phyloP scores from a whole-genome alignment of 2,797 vertebrate genomes.

The Sardinella longiceps region DNA sequence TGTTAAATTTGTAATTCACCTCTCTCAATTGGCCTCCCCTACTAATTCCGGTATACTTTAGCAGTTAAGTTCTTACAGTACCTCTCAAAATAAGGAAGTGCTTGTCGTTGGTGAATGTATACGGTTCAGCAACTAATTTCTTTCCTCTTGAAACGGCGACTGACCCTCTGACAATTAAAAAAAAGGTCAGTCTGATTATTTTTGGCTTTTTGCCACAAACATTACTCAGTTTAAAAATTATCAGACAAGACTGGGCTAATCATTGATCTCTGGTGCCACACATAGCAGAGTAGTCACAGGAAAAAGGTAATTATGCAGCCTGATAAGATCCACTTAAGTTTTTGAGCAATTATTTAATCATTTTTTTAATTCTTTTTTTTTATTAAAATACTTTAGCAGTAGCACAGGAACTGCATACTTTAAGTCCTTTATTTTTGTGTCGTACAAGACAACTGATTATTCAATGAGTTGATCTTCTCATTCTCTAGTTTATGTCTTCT shows the following conservation, averaged over 20 bases:
- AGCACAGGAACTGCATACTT: too few species aligned
- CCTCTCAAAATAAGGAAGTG: not conserved
- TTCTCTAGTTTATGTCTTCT: not conserved
- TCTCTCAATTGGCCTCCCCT: not conserved
- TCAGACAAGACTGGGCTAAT: not conserved
- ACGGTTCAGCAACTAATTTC: slow-evolving; percentile 24
- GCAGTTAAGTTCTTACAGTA: too few species aligned
- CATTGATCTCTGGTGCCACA: not conserved
- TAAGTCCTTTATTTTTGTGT: not conserved
- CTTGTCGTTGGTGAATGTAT: not conserved
- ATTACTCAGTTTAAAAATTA: slow-evolving; percentile 49
- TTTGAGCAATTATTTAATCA: not conserved
- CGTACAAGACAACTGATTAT: not conserved
- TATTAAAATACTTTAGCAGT: too few species aligned
- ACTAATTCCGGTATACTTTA: not conserved
- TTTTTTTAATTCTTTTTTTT: too few species aligned
- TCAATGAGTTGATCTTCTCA: not conserved
- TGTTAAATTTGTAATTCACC: not conserved
- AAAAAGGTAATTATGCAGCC: not conserved
- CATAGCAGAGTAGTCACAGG: too few species aligned
- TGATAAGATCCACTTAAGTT: not conserved
- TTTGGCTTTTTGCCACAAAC: slow-evolving; percentile 67
- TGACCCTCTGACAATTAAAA: slow-evolving; percentile 69
- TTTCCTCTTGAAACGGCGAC: slow-evolving; percentile 62
- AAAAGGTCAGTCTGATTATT: slow-evolving; percentile 68